A percentile compares a stretch with the other conserved stretches of the same genome.
phyloP scores from a whole-genome alignment of 2,113 vertebrate species.

The Vidua macroura region DNA sequence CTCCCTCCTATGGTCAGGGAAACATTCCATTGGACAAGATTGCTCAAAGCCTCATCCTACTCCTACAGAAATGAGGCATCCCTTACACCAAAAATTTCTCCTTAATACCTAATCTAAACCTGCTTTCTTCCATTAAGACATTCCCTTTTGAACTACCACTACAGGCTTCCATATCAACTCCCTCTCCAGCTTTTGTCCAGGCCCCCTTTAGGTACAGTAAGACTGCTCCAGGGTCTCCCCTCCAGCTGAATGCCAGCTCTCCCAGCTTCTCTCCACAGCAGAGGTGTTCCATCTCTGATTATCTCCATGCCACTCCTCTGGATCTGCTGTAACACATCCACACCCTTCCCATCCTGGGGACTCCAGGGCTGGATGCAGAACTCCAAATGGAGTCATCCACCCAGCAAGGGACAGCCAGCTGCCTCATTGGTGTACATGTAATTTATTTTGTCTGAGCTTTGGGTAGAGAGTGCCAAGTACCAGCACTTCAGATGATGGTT shows the following conservation, averaged over 20 bases:
- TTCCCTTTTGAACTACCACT: too few relatives aligned
- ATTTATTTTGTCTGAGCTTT: neutral
- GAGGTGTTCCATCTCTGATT: neutral
- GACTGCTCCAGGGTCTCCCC: neutral
- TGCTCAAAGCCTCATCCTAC: neutral
- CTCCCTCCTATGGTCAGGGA: neutral
- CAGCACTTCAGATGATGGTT: neutral
- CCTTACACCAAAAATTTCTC: neutral
- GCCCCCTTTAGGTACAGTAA: neutral
- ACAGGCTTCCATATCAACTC: neutral
- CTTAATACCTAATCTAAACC: rapidly evolving
- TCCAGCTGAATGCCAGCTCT: neutral
- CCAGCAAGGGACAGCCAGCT: neutral
- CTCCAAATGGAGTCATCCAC: too few relatives aligned
- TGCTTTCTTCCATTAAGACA: neutral
- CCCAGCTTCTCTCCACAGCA: neutral
- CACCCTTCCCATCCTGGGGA: too few relatives aligned
- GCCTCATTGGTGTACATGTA: rapidly evolving
- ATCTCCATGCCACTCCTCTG: rapidly evolving
- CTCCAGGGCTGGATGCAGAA: neutral
- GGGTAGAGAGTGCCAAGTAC: neutral
- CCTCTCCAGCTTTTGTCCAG: neutral
- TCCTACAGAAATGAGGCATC: neutral
- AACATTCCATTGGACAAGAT: neutral
- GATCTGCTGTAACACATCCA: neutral